Evolutionary conservation across 1,140 invertebrate genomes (phyloP).

Genomic region (Drosophila ironensis): DNA sequence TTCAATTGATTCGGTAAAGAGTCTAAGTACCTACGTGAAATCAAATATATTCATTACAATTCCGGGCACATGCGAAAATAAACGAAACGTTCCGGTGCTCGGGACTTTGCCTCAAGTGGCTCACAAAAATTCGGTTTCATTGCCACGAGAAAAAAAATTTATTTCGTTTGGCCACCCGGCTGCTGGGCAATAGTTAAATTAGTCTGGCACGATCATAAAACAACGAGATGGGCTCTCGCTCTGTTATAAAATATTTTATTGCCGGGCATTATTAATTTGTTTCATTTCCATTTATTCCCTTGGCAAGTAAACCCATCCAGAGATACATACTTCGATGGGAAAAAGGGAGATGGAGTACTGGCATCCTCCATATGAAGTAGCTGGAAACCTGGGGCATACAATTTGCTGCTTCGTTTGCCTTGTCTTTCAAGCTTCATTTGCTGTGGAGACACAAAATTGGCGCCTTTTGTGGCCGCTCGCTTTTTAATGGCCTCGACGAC

Average conservation of each 20-base stretch:
- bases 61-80: constrained; percentile 29
- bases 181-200: constrained; percentile 53
- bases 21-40: constrained; percentile 9
- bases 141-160: neutral
- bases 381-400: constrained; percentile 8
- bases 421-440: constrained; percentile 62
- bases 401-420: constrained; percentile 34
- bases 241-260: constrained; percentile 62
- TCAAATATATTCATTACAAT: constrained; percentile 53
- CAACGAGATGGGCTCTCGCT: constrained; percentile 31
- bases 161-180: neutral
- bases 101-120: neutral
- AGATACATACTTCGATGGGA: neutral
- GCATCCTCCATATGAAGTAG: constrained; percentile 3
- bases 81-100: neutral
- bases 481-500: constrained; percentile 46
- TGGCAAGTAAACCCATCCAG: neutral
- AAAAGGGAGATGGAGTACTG: neutral
- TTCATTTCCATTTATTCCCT: constrained; percentile 34
- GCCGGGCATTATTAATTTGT: constrained; percentile 66
- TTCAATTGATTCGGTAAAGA: constrained; percentile 9
- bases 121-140: neutral
- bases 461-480: constrained; percentile 43
- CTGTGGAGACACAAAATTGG: constrained; percentile 49
- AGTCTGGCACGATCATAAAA: constrained; percentile 50